Evolutionary conservation across 2,888 invertebrate genomes (phyloP).

Genomic region (Brenthis hecate): DNA sequence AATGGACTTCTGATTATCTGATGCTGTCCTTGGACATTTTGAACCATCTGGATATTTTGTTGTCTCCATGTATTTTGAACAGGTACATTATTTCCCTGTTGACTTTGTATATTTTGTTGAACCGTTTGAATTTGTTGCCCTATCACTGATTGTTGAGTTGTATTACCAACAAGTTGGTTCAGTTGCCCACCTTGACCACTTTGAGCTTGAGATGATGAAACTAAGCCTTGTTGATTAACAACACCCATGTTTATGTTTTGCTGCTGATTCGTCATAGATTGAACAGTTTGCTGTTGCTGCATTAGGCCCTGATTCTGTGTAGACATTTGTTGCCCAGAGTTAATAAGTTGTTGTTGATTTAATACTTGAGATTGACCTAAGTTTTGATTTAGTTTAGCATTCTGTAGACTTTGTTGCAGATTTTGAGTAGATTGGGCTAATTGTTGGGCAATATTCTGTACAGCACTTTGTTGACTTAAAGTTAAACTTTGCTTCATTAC

Average conservation of each 20-base stretch:
- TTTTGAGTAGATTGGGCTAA: constrained; percentile 72
- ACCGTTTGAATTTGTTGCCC: constrained; percentile 79
- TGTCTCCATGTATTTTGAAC: constrained; percentile 75
- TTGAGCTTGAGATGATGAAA: constrained; percentile 69
- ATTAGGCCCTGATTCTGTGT: constrained; percentile 68
- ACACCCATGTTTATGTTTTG: constrained; percentile 76
- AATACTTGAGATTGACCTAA: constrained; percentile 71
- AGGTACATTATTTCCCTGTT: constrained; percentile 63
- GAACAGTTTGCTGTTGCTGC: constrained; percentile 75
- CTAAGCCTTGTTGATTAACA: constrained; percentile 68
- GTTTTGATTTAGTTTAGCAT: constrained; percentile 74
- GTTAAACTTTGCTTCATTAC: constrained; percentile 73
- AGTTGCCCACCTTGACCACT: constrained; percentile 65
- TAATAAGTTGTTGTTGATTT: constrained; percentile 73
- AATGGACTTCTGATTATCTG: constrained; percentile 76
- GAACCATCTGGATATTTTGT: constrained; percentile 79
- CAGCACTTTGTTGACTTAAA: constrained; percentile 72
- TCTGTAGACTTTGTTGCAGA: constrained; percentile 70
- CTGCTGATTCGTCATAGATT: constrained; percentile 69
- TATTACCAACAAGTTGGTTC: constrained; percentile 72
- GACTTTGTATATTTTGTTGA: constrained; percentile 71
- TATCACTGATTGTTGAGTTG: constrained; percentile 65
- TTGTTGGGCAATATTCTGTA: constrained; percentile 76
- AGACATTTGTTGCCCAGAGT: constrained; percentile 75
- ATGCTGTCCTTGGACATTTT: constrained; percentile 79